phyloP scores from a whole-genome alignment of 1,140 invertebrate species.

The Brachionus plicatilis region DNA sequence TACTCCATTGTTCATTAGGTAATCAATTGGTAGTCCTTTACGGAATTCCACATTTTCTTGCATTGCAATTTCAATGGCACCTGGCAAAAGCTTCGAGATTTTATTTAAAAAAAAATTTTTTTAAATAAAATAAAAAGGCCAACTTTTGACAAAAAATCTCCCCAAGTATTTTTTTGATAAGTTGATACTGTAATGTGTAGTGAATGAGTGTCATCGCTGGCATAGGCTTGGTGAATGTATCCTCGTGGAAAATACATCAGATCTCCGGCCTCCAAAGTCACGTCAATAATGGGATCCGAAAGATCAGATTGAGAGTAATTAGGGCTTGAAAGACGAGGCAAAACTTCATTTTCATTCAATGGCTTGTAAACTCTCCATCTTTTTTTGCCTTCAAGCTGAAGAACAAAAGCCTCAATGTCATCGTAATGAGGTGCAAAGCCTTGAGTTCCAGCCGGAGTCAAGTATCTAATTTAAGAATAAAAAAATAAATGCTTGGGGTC shows the following conservation, averaged over 20 bases:
- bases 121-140: not conserved
- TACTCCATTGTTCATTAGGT: constrained; percentile 66
- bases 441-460: constrained; percentile 89
- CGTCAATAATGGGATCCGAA: constrained; percentile 73
- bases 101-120: constrained; percentile 54
- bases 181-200: constrained; percentile 85
- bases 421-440: constrained; percentile 95
- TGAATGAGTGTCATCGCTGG: constrained; percentile 70
- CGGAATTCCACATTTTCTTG: constrained; percentile 68
- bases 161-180: constrained; percentile 83
- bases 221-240: constrained; percentile 77
- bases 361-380: constrained; percentile 79
- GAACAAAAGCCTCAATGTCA: constrained; percentile 94
- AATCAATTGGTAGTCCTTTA: constrained; percentile 72
- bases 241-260: constrained; percentile 83
- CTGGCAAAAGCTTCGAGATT: constrained; percentile 64
- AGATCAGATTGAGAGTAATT: constrained; percentile 70
- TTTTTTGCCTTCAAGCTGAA: constrained; percentile 92
- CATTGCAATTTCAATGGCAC: constrained; percentile 68
- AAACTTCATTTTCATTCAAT: constrained; percentile 59
- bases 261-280: constrained; percentile 76
- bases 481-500: not conserved
- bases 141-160: constrained; percentile 65
- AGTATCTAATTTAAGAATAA: constrained; percentile 60
- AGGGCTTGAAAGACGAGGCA: constrained; percentile 73